phyloP scores from a whole-genome alignment of 1,140 invertebrate species.

The Telenomus remus region DNA sequence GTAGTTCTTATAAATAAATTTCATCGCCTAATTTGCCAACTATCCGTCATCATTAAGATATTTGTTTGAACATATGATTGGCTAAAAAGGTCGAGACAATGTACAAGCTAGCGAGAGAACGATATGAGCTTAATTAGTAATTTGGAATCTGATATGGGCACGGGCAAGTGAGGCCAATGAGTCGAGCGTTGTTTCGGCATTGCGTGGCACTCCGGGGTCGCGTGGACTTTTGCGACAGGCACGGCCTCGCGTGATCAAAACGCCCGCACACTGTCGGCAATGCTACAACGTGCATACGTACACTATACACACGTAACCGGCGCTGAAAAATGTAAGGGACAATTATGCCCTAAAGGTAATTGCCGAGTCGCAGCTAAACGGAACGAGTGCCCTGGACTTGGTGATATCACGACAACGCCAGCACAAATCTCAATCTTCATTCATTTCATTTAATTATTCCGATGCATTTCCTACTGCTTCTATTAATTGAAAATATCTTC shows the following conservation, averaged over 20 bases:
- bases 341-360: slow-evolving; percentile 74
- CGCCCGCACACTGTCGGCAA: slow-evolving; percentile 48
- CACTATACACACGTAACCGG: slow-evolving; percentile 50
- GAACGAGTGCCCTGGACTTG: slow-evolving; percentile 49
- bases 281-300: slow-evolving; percentile 43
- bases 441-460: background rate
- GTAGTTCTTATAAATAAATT: no score
- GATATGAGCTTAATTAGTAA: slow-evolving; percentile 71
- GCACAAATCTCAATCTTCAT: slow-evolving; percentile 60
- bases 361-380: slow-evolving; percentile 71
- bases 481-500: background rate
- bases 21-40: no score
- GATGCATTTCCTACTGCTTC: background rate
- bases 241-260: slow-evolving; percentile 74
- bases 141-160: slow-evolving; percentile 74
- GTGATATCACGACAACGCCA: slow-evolving; percentile 59
- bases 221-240: slow-evolving; percentile 75
- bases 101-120: slow-evolving; percentile 5
- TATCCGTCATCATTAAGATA: slow-evolving; percentile 19
- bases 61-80: slow-evolving; percentile 41
- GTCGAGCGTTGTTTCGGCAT: slow-evolving; percentile 70
- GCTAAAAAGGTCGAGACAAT: slow-evolving; percentile 17
- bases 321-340: slow-evolving; percentile 70
- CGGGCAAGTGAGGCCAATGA: slow-evolving; percentile 57
- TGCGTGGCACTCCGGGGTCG: slow-evolving; percentile 72